Conservation (phyloP, 1,140 invertebrate species). For the Tetranychus cinnabarinus region DNA sequence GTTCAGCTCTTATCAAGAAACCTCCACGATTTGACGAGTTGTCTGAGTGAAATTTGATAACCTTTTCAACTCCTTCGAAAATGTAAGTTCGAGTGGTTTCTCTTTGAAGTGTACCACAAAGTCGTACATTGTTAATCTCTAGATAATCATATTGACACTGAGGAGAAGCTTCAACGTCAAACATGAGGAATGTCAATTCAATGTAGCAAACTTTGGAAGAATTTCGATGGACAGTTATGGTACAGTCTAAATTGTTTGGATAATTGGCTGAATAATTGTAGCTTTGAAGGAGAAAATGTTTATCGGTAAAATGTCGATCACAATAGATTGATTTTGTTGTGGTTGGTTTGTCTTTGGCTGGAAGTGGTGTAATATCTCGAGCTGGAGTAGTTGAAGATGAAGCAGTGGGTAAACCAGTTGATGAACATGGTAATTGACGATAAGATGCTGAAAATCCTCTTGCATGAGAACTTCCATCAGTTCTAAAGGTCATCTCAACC, state of each 20-base stretch:
- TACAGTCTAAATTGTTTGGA: conserved; percentile 7
- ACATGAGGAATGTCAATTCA: conserved; percentile 13
- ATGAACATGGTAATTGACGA: conserved; percentile 3
- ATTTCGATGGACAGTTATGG: conserved; percentile 6
- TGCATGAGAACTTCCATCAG: neutral
- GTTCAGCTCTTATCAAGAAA: conserved; percentile 14
- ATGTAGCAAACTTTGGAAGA: conserved; percentile 13
- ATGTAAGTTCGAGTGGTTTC: conserved; percentile 12
- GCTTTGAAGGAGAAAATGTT: neutral
- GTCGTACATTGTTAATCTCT: conserved; percentile 11
- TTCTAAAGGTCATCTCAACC: conserved; percentile 5
- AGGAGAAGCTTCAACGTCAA: conserved; percentile 14
- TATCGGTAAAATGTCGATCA: neutral
- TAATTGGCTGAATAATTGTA: neutral
- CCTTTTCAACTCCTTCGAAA: conserved; percentile 12
- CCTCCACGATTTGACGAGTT: conserved; percentile 9
- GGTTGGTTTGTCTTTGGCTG: neutral
- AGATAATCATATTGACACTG: conserved; percentile 16
- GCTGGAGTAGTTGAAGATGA: neutral
- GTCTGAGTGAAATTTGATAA: conserved; percentile 15
- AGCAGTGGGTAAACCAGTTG: neutral
- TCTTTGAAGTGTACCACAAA: conserved; percentile 12
- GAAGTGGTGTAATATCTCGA: neutral
- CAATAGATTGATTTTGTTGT: neutral
- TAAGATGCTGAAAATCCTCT: conserved; percentile 6